Evolutionary conservation across 2,113 vertebrate genomes (phyloP).

Genomic region (Anseranas semipalmata): DNA sequence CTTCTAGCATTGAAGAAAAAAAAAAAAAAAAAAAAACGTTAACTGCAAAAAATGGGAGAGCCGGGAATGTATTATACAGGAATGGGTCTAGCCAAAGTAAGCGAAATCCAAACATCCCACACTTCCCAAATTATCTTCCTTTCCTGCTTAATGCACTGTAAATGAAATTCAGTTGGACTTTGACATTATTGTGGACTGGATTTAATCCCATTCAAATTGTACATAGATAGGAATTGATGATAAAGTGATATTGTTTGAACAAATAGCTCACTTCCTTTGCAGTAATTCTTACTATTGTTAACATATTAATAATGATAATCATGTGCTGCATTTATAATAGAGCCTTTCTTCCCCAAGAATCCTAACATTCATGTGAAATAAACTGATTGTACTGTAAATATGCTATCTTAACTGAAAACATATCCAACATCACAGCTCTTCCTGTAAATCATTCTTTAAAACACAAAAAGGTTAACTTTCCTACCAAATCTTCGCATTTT

Average conservation of each 20-base stretch:
- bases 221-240: slow-evolving; percentile 26
- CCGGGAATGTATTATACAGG: background rate
- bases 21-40: background rate
- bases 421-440: background rate
- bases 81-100: slow-evolving; percentile 29
- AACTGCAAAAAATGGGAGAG: slow-evolving; percentile 4
- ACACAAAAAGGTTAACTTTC: background rate
- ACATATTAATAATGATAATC: slow-evolving; percentile 24
- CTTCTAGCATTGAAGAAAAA: background rate
- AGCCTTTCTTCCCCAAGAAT: slow-evolving; percentile 36
- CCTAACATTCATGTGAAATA: background rate
- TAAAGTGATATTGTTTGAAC: slow-evolving; percentile 32
- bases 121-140: slow-evolving; percentile 57
- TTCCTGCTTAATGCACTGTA: slow-evolving; percentile 59
- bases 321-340: slow-evolving; percentile 18
- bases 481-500: background rate
- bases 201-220: slow-evolving; percentile 30
- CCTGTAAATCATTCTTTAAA: background rate
- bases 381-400: background rate
- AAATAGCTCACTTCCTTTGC: slow-evolving; percentile 55
- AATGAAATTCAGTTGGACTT: slow-evolving; percentile 53
- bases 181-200: background rate
- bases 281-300: slow-evolving; percentile 33
- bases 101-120: slow-evolving; percentile 32
- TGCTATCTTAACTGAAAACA: slow-evolving; percentile 13